Evolutionary conservation across 2,888 invertebrate species (phyloP).

Genomic region (Aradus depressus): DNA sequence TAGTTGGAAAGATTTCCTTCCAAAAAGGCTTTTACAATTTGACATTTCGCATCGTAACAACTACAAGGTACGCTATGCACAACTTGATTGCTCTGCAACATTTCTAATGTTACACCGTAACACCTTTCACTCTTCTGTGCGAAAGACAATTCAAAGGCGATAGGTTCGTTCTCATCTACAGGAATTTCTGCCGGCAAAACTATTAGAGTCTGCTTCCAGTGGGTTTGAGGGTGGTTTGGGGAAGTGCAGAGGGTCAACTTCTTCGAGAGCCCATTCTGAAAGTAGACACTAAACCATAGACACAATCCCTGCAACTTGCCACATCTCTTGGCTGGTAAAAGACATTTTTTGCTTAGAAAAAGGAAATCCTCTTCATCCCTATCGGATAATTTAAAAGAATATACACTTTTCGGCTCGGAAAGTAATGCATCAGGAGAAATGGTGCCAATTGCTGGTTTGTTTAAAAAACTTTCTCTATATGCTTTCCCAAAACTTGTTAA

Average conservation of each 20-base stretch:
- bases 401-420: constrained; percentile 50
- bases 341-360: constrained; percentile 47
- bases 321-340: constrained; percentile 45
- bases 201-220: constrained; percentile 66
- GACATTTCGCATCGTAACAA: constrained; percentile 68
- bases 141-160: constrained; percentile 57
- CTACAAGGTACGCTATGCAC: constrained; percentile 68
- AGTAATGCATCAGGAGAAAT: constrained; percentile 49
- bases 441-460: constrained; percentile 53
- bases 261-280: constrained; percentile 42
- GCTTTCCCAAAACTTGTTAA: constrained; percentile 52
- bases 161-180: constrained; percentile 50
- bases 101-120: constrained; percentile 57
- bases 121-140: constrained; percentile 43
- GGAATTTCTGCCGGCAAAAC: constrained; percentile 55
- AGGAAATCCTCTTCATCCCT: constrained; percentile 49
- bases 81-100: constrained; percentile 54
- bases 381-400: constrained; percentile 57
- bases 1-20: constrained; percentile 25
- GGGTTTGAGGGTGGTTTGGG: constrained; percentile 47
- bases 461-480: constrained; percentile 49
- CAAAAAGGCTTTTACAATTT: constrained; percentile 53
- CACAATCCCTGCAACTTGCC: constrained; percentile 50
- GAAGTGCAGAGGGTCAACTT: constrained; percentile 43
- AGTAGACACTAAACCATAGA: constrained; percentile 69